These are phyloP conservation scores for Colinus virginianus DNA, from an alignment of 2,113 vertebrate genomes.

Conservation along the genomic window DNA sequence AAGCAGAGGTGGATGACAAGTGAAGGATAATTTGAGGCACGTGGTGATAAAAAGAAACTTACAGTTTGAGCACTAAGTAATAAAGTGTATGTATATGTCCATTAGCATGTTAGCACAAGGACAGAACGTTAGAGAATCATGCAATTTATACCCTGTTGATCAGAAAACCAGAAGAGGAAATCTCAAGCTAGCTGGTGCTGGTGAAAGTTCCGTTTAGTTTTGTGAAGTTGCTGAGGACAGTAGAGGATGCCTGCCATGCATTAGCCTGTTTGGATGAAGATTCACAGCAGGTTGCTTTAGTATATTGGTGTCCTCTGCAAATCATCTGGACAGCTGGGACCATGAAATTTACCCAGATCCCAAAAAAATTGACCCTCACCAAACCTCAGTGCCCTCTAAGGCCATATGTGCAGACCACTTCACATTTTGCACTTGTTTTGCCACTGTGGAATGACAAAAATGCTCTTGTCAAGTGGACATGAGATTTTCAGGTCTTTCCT, in stretches of 20 bases:
- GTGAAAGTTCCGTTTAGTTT: constrained; percentile 68
- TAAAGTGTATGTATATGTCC: not conserved
- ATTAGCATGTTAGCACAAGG: not conserved
- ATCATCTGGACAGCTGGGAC: constrained; percentile 92
- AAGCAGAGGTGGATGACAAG: not conserved
- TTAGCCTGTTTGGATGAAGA: constrained; percentile 83
- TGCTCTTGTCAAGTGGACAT: constrained; percentile 74
- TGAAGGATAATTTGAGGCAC: not conserved
- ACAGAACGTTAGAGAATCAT: not conserved
- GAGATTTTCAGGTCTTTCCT: constrained; percentile 77
- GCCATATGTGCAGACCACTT: constrained; percentile 78
- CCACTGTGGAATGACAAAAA: constrained; percentile 82
- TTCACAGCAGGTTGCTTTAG: constrained; percentile 88
- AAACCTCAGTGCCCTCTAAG: constrained; percentile 78
- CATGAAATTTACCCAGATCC: constrained; percentile 92
- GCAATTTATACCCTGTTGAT: constrained; percentile 53
- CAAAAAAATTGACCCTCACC: constrained; percentile 83
- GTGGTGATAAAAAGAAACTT: not conserved
- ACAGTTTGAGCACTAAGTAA: not conserved
- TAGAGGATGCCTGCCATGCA: constrained; percentile 82
- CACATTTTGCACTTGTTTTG: constrained; percentile 82
- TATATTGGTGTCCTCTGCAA: constrained; percentile 85
- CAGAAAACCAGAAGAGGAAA: constrained; percentile 45
- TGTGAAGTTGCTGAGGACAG: constrained; percentile 58
- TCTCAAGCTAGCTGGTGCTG: not conserved